phyloP scores from a whole-genome alignment of 1,140 invertebrate species.

The Eueides isabella region DNA sequence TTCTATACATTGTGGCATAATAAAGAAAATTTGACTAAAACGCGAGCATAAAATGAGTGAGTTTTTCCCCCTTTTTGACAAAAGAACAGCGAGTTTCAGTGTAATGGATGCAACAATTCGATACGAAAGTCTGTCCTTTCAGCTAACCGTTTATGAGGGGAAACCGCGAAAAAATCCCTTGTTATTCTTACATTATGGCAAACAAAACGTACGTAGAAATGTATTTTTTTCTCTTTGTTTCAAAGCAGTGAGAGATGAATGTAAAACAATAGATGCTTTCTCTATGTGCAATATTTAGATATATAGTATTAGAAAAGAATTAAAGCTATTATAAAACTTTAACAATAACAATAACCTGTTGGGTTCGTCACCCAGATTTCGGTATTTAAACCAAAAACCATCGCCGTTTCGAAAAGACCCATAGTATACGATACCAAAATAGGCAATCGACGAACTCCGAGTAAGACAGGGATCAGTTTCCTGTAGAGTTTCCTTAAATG shows the following conservation, averaged over 20 bases:
- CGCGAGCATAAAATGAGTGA: slow-evolving; percentile 30
- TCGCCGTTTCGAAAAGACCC: not conserved
- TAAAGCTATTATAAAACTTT: not conserved
- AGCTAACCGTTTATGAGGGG: slow-evolving; percentile 64
- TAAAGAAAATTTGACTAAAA: slow-evolving; percentile 16
- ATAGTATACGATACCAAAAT: too few relatives aligned
- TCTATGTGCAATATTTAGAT: slow-evolving; percentile 6
- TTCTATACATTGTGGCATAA: not conserved
- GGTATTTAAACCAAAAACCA: not conserved
- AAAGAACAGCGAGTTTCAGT: slow-evolving; percentile 42
- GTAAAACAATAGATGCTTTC: slow-evolving; percentile 33
- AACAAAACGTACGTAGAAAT: slow-evolving; percentile 60
- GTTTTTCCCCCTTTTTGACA: slow-evolving; percentile 31
- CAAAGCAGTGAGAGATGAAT: slow-evolving; percentile 41
- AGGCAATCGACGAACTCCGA: too few relatives aligned
- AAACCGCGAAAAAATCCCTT: slow-evolving; percentile 55
- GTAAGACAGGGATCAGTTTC: not conserved
- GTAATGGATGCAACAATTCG: slow-evolving; percentile 59
- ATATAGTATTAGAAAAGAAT: not conserved
- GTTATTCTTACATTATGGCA: slow-evolving; percentile 65
- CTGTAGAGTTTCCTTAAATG: not conserved
- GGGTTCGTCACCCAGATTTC: too few relatives aligned
- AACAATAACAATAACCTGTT: not conserved
- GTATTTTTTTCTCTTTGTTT: slow-evolving; percentile 57
- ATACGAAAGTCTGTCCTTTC: slow-evolving; percentile 58